Percentiles rank a stretch among this genome's conserved stretches.
Conservation (phyloP, 2,113 vertebrate species). For the Albula goreensis region DNA sequence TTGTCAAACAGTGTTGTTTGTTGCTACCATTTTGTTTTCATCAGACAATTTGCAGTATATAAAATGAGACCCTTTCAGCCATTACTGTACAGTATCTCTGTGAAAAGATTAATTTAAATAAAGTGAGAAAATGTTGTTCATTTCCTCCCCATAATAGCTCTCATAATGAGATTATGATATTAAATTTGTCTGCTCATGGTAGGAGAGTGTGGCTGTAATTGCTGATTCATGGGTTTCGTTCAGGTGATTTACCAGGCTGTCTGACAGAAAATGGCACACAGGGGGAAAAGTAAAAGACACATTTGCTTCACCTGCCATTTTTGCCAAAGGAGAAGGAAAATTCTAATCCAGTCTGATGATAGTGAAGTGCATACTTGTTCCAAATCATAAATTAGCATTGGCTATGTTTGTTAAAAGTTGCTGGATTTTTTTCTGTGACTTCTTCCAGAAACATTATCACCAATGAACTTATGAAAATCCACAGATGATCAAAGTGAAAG, state of each 20-base stretch:
- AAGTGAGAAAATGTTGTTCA: not conserved
- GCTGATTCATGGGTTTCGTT: conserved; percentile 22
- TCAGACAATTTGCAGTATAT: not conserved
- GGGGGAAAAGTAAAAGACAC: not conserved
- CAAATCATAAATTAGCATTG: conserved; percentile 10
- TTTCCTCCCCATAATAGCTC: conserved; percentile 1
- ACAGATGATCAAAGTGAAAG: not conserved
- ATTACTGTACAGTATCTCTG: not conserved
- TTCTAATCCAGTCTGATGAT: not conserved
- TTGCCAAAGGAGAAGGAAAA: not conserved
- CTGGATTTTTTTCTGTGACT: too few species aligned
- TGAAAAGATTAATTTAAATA: not conserved
- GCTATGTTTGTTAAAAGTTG: too few species aligned
- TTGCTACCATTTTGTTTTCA: not conserved
- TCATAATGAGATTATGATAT: conserved; percentile 14
- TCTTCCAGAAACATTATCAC: not conserved
- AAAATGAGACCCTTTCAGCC: not conserved
- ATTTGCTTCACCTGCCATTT: not conserved
- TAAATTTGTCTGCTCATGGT: not conserved
- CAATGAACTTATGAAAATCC: not conserved
- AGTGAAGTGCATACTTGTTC: not conserved
- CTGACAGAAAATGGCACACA: conserved; percentile 15
- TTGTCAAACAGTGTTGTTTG: not conserved
- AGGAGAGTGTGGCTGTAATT: not conserved
- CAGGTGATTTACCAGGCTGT: conserved; percentile 14